Base-by-base conservation (phyloP, 2,888 invertebrate genomes). In the Lasius platythorax region DNA sequence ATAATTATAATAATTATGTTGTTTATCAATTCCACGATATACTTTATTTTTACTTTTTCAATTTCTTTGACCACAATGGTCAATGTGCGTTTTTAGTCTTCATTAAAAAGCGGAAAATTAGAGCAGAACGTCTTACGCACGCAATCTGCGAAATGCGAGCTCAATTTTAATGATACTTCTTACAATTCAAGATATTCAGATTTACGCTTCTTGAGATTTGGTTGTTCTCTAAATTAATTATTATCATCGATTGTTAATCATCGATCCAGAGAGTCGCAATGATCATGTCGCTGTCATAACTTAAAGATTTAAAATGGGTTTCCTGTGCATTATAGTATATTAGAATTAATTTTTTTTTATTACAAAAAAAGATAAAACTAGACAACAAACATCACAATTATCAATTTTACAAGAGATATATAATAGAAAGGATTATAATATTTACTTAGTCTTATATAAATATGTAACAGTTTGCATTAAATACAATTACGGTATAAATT, bases 381-480 rank as follows among this genome's bases (percentile, higher is more conserved):
- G 81, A 82, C 68, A 92, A 91, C 88, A 85, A 89, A 75, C 78
- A 90, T 91, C 89, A 83, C 88, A 87, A 79, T 85, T 43, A 43
- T 82, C 83, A 79, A 82, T 68, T 74, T 66, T 74, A 64, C 50
- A 82, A 40, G 53, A 64, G 61, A 67, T 68, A 56, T 56, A 75
- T 74, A 83, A 79, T 72, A 74, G 37, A 18, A 68, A 66, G 43
- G 9, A 61, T 63, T 61, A 58, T 74, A 87, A 70, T 84, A 78
- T 73, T 83, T 84, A 78, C 85, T 85, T 85, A 86, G 79, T 82
- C 72, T 67, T 85, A 92, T 91, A 92, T 91, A 92, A 92, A 92
- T 92, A 91, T 82, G 64, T 81, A 87, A 86, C 85, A 84, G 37
- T 72, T 75, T 40, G 56, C 63, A 67, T 81, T 87, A 90, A 88